These are phyloP conservation scores for Drosophila dives DNA, from an alignment of 2,888 invertebrate species.

Conservation along the genomic window DNA sequence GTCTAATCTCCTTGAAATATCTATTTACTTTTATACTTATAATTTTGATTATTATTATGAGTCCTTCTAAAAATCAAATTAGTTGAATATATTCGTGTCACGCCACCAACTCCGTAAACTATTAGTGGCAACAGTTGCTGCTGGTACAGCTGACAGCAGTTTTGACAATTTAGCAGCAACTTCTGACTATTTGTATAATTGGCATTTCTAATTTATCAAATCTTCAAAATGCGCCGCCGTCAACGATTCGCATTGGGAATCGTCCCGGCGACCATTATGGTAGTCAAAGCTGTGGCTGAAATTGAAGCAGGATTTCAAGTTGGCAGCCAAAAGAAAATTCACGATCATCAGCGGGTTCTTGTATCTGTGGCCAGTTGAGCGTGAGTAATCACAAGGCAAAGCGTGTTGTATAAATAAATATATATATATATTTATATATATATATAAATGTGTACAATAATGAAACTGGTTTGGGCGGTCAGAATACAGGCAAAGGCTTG, in stretches of 20 bases:
- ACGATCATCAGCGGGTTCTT: slow-evolving; percentile 66
- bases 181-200: slow-evolving; percentile 79
- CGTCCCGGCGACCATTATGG: slow-evolving; percentile 62
- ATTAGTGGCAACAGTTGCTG: slow-evolving; percentile 22
- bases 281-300: slow-evolving; percentile 22
- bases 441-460: slow-evolving; percentile 57
- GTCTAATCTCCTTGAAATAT: neutral
- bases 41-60: neutral
- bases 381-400: slow-evolving; percentile 80
- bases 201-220: slow-evolving; percentile 78
- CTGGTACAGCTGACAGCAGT: slow-evolving; percentile 43
- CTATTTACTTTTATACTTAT: neutral
- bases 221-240: slow-evolving; percentile 62
- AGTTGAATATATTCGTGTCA: slow-evolving; percentile 12
- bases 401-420: slow-evolving; percentile 78
- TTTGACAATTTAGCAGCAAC: slow-evolving; percentile 77
- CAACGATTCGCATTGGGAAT: slow-evolving; percentile 46
- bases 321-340: slow-evolving; percentile 54
- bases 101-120: slow-evolving; percentile 22
- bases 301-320: slow-evolving; percentile 12
- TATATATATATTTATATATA: neutral
- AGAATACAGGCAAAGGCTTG: slow-evolving; percentile 41
- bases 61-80: neutral
- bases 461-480: slow-evolving; percentile 76
- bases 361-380: slow-evolving; percentile 61